Evolutionary conservation across 2,888 invertebrate species (phyloP), one percentile per base, ranked within the genome.

Genomic region (Drosophila ustulata): DNA sequence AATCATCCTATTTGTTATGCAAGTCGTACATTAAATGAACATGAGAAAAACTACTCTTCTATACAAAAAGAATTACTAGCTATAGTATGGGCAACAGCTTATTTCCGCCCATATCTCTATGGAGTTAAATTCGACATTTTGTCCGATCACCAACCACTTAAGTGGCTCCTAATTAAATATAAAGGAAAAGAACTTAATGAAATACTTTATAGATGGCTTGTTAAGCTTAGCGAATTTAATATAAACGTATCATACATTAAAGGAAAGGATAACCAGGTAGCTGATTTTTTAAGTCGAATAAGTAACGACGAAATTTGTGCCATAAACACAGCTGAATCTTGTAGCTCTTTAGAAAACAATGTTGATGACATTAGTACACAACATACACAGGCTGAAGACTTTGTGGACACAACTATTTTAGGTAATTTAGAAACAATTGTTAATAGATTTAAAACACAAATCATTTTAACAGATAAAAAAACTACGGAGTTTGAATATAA

Each of bases 311-410:
- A 45, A 45, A 45, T 45, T 45, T 45, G 45, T 45, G 45, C 45
- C 25, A 8, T 64, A 51, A 68, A 58, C 51, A 53, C 41, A 59
- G 52, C 50, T 49, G 68, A 64, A 71, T 70, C 55, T 50, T 45
- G 30, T 55, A 55, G 45, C 41, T 63, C 65, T 25, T 52, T 65
- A 41, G 52, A 65, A 41, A 59, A 59, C 43, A 55, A 66, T 45
- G 49, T 59, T 37, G 66, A 55, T 55, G 37, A 50, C 45, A 63
- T 56, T 45, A 46, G 46, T 8, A 59, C 62, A 58, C 32, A 55
- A 49, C 51, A 73, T 56, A 69, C 75, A 30, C 72, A 76, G 47
- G 57, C 68, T 50, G 71, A 80, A 55, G 52, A 77, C 26, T 41
- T 57, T 34, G 69, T 61, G n/a, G 67, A 79, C 45, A 61, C 67